A percentile compares a stretch with the other conserved stretches of the same genome.
phyloP scores from a whole-genome alignment of 2,888 invertebrate species.

The Apamea crenata region DNA sequence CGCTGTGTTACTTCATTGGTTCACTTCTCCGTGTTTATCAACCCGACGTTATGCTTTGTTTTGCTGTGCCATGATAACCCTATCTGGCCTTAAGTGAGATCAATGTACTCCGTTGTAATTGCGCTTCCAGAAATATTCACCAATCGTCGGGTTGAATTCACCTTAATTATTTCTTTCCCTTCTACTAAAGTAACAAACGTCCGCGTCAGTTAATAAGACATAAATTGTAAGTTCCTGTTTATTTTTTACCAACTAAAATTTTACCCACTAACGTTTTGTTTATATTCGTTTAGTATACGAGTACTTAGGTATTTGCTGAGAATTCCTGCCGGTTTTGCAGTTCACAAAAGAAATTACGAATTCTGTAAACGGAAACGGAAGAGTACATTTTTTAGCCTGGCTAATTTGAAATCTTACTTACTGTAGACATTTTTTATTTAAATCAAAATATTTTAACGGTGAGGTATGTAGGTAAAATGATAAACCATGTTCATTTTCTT shows the following conservation, averaged over 20 bases:
- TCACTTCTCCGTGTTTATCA: slow-evolving; percentile 20
- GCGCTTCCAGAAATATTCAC: slow-evolving; percentile 44
- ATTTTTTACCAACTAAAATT: neutral
- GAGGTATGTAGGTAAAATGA: neutral
- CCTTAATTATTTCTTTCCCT: slow-evolving; percentile 37
- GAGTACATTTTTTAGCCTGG: too few relatives aligned
- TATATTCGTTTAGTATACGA: too few relatives aligned
- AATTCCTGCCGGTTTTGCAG: too few relatives aligned
- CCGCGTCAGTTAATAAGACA: neutral
- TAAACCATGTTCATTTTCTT: slow-evolving; percentile 9
- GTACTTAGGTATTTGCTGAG: neutral
- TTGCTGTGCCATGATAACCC: slow-evolving; percentile 53
- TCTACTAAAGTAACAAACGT: slow-evolving; percentile 14
- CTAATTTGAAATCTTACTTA: neutral
- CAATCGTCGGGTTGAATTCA: slow-evolving; percentile 50
- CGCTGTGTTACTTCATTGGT: slow-evolving; percentile 1
- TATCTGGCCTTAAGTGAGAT: slow-evolving; percentile 56
- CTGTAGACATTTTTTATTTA: neutral
- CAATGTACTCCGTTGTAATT: slow-evolving; percentile 57
- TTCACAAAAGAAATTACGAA: neutral
- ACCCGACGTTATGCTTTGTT: slow-evolving; percentile 30
- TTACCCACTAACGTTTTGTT: too few relatives aligned
- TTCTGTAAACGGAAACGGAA: too few relatives aligned
- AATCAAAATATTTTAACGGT: neutral
- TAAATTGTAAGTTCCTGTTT: neutral